A percentile compares a stretch with the other conserved stretches of the same genome.
Conservation (phyloP, 2,113 vertebrate genomes). For the Lagopus leucura region DNA sequence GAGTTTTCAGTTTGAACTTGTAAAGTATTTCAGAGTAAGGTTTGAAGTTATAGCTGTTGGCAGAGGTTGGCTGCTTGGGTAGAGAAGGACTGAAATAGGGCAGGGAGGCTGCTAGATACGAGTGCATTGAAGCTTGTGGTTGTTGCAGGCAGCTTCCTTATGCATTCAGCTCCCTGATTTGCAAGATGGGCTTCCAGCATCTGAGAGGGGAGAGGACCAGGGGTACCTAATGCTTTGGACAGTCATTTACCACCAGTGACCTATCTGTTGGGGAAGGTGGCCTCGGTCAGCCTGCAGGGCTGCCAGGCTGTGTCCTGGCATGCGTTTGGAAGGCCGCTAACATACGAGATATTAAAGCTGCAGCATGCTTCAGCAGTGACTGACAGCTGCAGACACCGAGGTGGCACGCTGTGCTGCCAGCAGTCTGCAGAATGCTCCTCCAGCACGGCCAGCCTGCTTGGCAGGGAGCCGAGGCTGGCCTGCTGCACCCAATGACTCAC, state of each 20-base stretch:
- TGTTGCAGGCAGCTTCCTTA: background rate
- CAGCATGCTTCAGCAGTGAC: background rate
- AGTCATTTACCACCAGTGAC: background rate
- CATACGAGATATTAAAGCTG: background rate
- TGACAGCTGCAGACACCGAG: background rate
- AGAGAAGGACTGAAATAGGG: background rate
- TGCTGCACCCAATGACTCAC: constrained; percentile 33
- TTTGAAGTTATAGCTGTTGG: background rate
- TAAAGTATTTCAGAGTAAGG: background rate
- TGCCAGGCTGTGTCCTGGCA: background rate
- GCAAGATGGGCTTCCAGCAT: rapidly evolving
- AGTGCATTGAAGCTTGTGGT: rapidly evolving
- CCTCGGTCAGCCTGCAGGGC: background rate
- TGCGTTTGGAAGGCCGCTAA: background rate
- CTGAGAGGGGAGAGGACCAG: background rate
- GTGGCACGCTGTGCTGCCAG: constrained; percentile 5
- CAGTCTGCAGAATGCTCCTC: constrained; percentile 45
- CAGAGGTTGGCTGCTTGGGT: background rate
- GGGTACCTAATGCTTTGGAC: background rate
- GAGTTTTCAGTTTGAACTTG: constrained; percentile 29
- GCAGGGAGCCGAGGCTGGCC: constrained; percentile 37
- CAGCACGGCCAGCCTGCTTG: constrained; percentile 36
- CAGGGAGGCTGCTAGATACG: background rate
- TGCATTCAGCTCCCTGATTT: rapidly evolving
- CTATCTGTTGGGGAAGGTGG: background rate